These are phyloP conservation scores for Nothobranchius kuhntae DNA, from an alignment of 2,113 vertebrate genomes.

Conservation along the genomic window DNA sequence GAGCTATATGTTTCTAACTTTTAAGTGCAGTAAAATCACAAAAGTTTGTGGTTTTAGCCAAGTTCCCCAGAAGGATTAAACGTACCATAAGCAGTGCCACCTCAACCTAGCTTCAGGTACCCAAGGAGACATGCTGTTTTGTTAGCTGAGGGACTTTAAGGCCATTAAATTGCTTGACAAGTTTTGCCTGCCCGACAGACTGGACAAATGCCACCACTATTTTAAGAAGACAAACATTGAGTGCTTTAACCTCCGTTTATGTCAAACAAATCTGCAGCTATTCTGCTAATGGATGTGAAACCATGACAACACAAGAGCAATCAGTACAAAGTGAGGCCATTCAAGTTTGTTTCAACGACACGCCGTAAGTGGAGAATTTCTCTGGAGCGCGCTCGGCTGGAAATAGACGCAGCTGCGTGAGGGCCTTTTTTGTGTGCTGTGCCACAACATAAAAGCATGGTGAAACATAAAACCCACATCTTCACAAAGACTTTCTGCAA, in stretches of 20 bases:
- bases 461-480: constrained; percentile 14
- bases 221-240: constrained; percentile 67
- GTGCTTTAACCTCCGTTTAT: constrained; percentile 71
- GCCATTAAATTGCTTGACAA: constrained; percentile 57
- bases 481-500: neutral
- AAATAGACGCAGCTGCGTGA: constrained; percentile 25
- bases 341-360: constrained; percentile 64
- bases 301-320: constrained; percentile 70
- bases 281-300: constrained; percentile 74
- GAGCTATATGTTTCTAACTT: neutral
- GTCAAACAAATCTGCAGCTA: constrained; percentile 71
- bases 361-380: constrained; percentile 44
- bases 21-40: constrained; percentile 10
- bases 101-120: constrained; percentile 22
- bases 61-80: constrained; percentile 42
- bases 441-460: constrained; percentile 16
- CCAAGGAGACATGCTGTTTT: constrained; percentile 16
- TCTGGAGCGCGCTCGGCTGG: constrained; percentile 26
- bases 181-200: constrained; percentile 59
- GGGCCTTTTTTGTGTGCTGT: constrained; percentile 14
- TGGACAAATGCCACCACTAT: constrained; percentile 49
- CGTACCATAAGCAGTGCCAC: constrained; percentile 27
- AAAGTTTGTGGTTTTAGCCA: constrained; percentile 34
- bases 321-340: constrained; percentile 66
- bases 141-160: constrained; percentile 48